Conservation (phyloP, 1,140 invertebrate species). For the Calliopsis andreniformis region DNA sequence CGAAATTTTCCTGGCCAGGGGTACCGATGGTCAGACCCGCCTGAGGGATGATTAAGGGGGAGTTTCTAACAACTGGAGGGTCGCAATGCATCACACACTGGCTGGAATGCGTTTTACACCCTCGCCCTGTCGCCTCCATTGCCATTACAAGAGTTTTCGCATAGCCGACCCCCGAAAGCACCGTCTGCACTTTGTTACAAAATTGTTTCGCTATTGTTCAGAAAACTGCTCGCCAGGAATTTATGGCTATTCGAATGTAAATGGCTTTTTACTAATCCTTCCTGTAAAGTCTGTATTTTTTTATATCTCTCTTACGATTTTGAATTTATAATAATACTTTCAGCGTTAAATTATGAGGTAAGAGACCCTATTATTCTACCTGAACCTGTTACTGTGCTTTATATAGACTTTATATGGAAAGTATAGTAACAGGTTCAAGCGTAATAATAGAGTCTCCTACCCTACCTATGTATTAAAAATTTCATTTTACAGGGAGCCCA, state of each 20-base stretch:
- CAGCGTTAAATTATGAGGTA: too few relatives aligned
- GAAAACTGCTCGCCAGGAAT: conserved; percentile 54
- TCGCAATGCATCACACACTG: conserved; percentile 51
- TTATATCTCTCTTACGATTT: not conserved
- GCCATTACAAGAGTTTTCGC: conserved; percentile 52
- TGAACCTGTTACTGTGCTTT: too few relatives aligned
- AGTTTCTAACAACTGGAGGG: conserved; percentile 36
- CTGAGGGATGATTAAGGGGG: not conserved
- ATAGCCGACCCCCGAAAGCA: conserved; percentile 2
- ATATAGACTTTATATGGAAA: too few relatives aligned
- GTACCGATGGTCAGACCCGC: not conserved
- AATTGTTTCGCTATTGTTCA: conserved; percentile 73
- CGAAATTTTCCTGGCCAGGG: not conserved
- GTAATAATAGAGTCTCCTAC: too few relatives aligned
- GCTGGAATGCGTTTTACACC: conserved; percentile 54
- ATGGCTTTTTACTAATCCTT: conserved; percentile 62
- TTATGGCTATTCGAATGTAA: conserved; percentile 62
- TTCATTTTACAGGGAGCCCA: too few relatives aligned
- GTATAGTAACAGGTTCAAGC: too few relatives aligned
- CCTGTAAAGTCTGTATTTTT: not conserved
- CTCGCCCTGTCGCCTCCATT: conserved; percentile 14
- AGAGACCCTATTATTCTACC: too few relatives aligned
- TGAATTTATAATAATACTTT: too few relatives aligned
- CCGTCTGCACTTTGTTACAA: conserved; percentile 57
- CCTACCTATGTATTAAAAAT: too few relatives aligned